These are phyloP conservation scores for Erinaceus europaeus DNA, from an alignment of 2,113 vertebrate genomes.

Conservation along the genomic window DNA sequence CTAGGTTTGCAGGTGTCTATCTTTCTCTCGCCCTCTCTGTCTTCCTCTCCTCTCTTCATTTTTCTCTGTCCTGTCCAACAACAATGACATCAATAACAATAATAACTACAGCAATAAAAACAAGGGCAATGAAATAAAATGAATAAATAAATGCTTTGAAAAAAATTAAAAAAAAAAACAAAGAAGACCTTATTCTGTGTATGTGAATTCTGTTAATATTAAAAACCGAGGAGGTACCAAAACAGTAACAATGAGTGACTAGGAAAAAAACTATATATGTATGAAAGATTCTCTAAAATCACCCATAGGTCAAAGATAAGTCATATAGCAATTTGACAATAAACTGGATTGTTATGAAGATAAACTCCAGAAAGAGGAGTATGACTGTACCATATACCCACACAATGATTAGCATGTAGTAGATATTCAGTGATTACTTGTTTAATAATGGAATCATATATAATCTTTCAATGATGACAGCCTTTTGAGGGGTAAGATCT, in stretches of 20 bases:
- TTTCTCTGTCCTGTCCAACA: too few species aligned
- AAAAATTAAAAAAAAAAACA: neutral
- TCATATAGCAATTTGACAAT: neutral
- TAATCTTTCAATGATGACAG: too few species aligned
- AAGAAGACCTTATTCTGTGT: neutral
- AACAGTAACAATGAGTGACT: neutral
- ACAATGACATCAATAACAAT: too few species aligned
- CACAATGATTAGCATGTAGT: neutral
- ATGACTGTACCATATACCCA: neutral
- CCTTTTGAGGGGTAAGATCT: too few species aligned
- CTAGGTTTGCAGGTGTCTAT: too few species aligned
- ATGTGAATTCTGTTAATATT: neutral
- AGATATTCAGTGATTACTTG: neutral
- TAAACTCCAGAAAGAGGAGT: neutral
- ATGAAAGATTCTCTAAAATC: neutral
- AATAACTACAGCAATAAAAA: too few species aligned
- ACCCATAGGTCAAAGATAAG: neutral
- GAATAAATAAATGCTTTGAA: too few species aligned
- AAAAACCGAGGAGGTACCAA: neutral
- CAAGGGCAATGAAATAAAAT: too few species aligned
- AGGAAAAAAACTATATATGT: neutral
- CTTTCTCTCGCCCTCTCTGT: too few species aligned
- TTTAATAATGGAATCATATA: too few species aligned
- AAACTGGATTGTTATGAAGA: neutral
- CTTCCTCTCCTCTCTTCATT: too few species aligned